Evolutionary conservation across 2,113 vertebrate genomes (phyloP), one percentile per base, ranked within the genome.

Genomic region (Takifugu bimaculatus): DNA sequence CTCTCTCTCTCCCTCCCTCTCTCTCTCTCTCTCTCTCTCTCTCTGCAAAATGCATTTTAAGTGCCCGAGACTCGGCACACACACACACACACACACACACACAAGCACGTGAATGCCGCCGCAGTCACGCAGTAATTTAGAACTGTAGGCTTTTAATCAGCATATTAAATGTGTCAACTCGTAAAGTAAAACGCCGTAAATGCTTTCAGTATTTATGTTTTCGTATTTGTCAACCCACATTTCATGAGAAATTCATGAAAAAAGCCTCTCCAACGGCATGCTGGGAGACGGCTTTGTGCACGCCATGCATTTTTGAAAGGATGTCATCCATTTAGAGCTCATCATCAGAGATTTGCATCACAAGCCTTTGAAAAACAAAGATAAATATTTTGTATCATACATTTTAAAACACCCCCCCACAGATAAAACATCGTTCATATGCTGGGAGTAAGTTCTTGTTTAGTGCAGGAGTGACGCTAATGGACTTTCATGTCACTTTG

Each of bases 181-280:
- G 77, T 85, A 85, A 90, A 85, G 84, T 76, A 78, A 88, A 84
- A 89, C 56, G 79, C 77, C 81, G 86, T 89, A 87, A 87, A 88
- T 81, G 88, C 78, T 72, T 90, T 87, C 85, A 91, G 86, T 89
- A 91, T 91, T 91, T 74, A 91, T 90, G 88, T 88, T 89, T 91
- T 83, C 77, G 73, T 91, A 90, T 91, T 91, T 90, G 87, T 91
- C 89, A 92, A 91, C 88, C 87, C 88, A 81, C 85, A 87, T 88
- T 88, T 88, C 86, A 90, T 90, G 82, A 90, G 76, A 80, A 88
- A 91, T 91, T 90, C 78, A 91, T 90, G 89, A 88, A 88, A 90
- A 86, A 87, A 87, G 83, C 88, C 85, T 87, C 80, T 88, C 72
- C 67, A 74, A 85, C 60, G 52, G 78, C 78, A 80, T 72, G 83